Base-by-base conservation (phyloP, 2,888 invertebrate species). In the Zhuqinia jingwanae region DNA sequence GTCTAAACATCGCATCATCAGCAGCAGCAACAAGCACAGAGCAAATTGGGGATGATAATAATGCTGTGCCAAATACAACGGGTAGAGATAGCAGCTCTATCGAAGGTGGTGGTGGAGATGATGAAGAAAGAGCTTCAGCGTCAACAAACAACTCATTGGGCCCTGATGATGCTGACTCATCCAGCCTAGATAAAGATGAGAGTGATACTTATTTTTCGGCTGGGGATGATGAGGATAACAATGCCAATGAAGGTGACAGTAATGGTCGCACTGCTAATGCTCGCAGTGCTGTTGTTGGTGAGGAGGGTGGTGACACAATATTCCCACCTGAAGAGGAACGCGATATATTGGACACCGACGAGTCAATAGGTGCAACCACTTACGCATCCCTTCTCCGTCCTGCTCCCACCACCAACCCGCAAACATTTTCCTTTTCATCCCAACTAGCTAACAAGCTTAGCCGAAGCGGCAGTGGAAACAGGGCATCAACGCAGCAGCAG, bases 351-450 rank as follows among this genome's bases (percentile, higher is more conserved):
- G 82, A 82, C n/a, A 63, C 50, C 10, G 45, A 82, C 15, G 82
- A 82, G 82, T 82, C 82, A n/a, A 50, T 75, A 3, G 82, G 42
- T 10, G 60, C 82, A 30, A 82, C 82, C 36, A 82, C 75, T 27
- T 82, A 27, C 50, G 82, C 75, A 1, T 82, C 82, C 13, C 63
- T 82, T 8, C 30, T 82, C 15, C 82, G 82, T 22, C 75, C 82
- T 3, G 45, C 47, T 15, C 82, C 82, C 63, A 75, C 82, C 22
- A 60, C 36, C 1, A 76, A 63, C 22, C 82, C 75, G 1, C 82
- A 82, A 42, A 20, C 42, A 58, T 70, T 81, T 45, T 86, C 50
- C 36, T 68, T 80, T 68, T 86, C 88, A 2, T 83, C 86, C 5
- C 58, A 78, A 30, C 81, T 84, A 15, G 42, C 65, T 6, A 84